Evolutionary conservation across 2,797 vertebrate genomes (phyloP), one percentile per base, ranked within the genome.

Genomic region (Tenualosa thibaudeaui): DNA sequence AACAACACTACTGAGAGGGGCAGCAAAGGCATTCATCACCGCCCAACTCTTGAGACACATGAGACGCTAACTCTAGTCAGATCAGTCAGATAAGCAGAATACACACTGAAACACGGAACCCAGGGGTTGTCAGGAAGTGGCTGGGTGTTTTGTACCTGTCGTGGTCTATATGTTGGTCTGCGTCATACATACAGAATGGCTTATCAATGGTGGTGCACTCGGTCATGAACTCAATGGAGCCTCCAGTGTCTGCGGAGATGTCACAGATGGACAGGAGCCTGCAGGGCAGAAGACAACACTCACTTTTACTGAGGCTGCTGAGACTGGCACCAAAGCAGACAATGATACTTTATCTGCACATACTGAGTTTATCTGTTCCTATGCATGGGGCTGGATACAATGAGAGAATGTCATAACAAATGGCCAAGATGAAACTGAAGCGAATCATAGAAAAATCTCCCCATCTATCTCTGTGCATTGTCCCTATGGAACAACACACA

Each of bases 161-260:
- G 19, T 97, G 96, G 89, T 96, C 98, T 49, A 98, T 96, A 89
- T 99, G 97, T 91, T 99, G 97, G 92, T 98, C 95, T n/a, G 98
- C 97, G 86, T 99, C 98, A 90, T 99, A 99, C 93, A 99, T 98
- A 87, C 97, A 98, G 92, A 99, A 99, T 2, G 98, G 98, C 75
- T 93, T 97, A 83, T 99, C 97, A 83, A 99, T 99, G 75, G 97
- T 98, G 0, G 98, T 99, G 87, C 97, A 99, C 65, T 98, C 97
- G 0, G 95, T 99, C 98, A 99, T 99, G 91, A 99, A 99, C 90
- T 97, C 97, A 88, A 99, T 99, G 5, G 98, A 99, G 60, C 98
- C 98, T n/a, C 96, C 97, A 0, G 96, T 93, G 86, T 99, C 98
- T 0, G 98, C 98, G 12, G 98, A 99, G 89, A 99, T 99, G 94